A percentile compares a stretch with the other conserved stretches of the same genome.
These are phyloP conservation scores for Acanthisitta chloris DNA, from an alignment of 2,113 vertebrate genomes.

Conservation along the genomic window DNA sequence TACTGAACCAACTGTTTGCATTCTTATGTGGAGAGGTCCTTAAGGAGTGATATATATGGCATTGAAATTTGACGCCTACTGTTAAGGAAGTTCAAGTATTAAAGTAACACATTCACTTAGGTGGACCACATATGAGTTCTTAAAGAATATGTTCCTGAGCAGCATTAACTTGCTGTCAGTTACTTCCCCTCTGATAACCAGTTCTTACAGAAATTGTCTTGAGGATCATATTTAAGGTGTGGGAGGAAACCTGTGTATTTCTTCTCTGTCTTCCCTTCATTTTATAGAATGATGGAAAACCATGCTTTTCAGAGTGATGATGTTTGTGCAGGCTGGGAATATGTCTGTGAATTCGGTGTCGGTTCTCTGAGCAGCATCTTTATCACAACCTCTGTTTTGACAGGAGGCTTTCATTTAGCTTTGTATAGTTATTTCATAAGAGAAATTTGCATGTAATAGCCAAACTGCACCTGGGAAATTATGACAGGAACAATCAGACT, in stretches of 20 bases:
- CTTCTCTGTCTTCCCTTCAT: neutral
- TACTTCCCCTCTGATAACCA: neutral
- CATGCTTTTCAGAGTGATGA: neutral
- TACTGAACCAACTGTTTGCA: neutral
- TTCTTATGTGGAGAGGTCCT: neutral
- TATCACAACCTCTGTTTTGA: constrained; percentile 22
- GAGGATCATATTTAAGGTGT: neutral
- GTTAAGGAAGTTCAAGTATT: neutral
- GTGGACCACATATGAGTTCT: neutral
- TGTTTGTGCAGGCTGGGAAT: neutral
- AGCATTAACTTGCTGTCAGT: neutral
- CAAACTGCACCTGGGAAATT: neutral
- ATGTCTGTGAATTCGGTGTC: neutral
- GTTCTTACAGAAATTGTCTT: neutral
- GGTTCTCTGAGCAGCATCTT: neutral
- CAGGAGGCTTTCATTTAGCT: constrained; percentile 11
- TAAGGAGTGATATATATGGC: neutral
- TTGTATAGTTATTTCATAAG: neutral
- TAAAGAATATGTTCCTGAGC: neutral
- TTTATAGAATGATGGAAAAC: neutral
- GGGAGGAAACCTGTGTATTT: neutral
- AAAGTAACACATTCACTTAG: neutral
- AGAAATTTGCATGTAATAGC: constrained; percentile 32
- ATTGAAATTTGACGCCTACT: neutral
- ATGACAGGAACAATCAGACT: constrained; percentile 12